Base-by-base conservation (phyloP, 1,140 invertebrate species). In the Himalopsyche phryganea region DNA sequence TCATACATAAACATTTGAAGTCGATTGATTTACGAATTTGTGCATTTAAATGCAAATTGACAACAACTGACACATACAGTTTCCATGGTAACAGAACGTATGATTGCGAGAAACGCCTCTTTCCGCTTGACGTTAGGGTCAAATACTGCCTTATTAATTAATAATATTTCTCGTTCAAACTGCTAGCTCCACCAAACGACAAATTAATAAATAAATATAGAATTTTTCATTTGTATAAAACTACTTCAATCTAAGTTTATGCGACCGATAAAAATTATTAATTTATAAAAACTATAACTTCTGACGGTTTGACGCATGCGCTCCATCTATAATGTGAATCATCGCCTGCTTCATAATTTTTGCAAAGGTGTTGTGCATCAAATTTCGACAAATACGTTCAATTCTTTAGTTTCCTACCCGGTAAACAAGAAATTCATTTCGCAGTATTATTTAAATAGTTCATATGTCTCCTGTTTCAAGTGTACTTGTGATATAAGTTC, bases 91-190 rank as follows among this genome's bases (percentile, higher is more conserved):
- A 57, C 54, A 35, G 35, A 57, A 57, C 54, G 54, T 57, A 57
- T 57, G 54, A 57, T 57, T 38, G 54, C 38, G 47, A 56, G 54
- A 57, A 57, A 57, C 54, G 54, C 54, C 54, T 57, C 54, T 57
- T 57, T 50, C 54, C 47, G 54, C 44, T 50, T 35, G 15, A n/a
- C 23, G 11, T 28, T 28, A 3, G 9, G 9, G 41, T 56, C 53
- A 56, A 56, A 35, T 48, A 56, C n/a, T 23, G 36, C 35, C 48
- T 56, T 48, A 48, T 28, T 28, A 28, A 5, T 28, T 28, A 5
- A 5, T 28, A 28, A 5, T 28, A 28, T 11, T 40, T 40, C n/a
- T n/a, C n/a, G n/a, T n/a, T n/a, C n/a, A n/a, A n/a, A n/a, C n/a
- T n/a, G n/a, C n/a, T n/a, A n/a, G n/a, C n/a, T n/a, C n/a, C n/a